phyloP scores from a whole-genome alignment of 2,113 vertebrate genomes.

The Kryptolebias marmoratus region DNA sequence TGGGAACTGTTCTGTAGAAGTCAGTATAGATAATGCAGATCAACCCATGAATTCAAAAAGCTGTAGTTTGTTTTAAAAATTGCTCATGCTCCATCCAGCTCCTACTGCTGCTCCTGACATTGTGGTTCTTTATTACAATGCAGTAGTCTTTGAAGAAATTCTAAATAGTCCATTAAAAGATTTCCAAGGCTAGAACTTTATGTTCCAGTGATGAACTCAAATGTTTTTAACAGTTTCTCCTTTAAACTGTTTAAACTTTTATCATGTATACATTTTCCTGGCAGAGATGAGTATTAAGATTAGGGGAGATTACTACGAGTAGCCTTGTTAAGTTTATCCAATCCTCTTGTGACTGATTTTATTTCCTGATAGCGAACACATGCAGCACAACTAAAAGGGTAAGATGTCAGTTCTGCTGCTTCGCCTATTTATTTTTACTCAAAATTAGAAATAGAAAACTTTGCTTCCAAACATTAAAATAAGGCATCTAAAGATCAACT shows the following conservation, averaged over 20 bases:
- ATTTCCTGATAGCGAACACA: constrained; percentile 51
- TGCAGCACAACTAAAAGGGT: constrained; percentile 13
- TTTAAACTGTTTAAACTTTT: constrained; percentile 70
- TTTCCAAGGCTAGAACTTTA: constrained; percentile 33
- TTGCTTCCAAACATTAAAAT: not conserved
- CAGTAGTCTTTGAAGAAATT: constrained; percentile 55
- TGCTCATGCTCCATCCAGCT: not conserved
- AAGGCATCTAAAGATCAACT: constrained; percentile 14
- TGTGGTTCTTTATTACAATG: constrained; percentile 38
- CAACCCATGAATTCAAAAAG: constrained; percentile 16
- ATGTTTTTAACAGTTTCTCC: constrained; percentile 50
- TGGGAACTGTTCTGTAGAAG: constrained; percentile 20
- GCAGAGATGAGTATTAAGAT: constrained; percentile 48
- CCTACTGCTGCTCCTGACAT: constrained; percentile 5
- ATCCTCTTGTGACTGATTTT: constrained; percentile 51
- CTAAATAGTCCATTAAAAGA: constrained; percentile 44
- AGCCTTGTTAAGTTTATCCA: constrained; percentile 64
- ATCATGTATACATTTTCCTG: constrained; percentile 66
- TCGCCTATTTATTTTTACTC: constrained; percentile 32
- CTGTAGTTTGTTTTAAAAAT: constrained; percentile 1
- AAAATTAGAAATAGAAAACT: constrained; percentile 16
- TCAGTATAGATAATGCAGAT: constrained; percentile 10
- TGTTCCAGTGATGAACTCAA: constrained; percentile 37
- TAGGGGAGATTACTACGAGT: constrained; percentile 70
- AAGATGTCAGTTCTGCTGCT: constrained; percentile 34